Evolutionary conservation across 2,113 vertebrate species (phyloP), one percentile per base, ranked within the genome.

Genomic region (Amia ocellicauda): DNA sequence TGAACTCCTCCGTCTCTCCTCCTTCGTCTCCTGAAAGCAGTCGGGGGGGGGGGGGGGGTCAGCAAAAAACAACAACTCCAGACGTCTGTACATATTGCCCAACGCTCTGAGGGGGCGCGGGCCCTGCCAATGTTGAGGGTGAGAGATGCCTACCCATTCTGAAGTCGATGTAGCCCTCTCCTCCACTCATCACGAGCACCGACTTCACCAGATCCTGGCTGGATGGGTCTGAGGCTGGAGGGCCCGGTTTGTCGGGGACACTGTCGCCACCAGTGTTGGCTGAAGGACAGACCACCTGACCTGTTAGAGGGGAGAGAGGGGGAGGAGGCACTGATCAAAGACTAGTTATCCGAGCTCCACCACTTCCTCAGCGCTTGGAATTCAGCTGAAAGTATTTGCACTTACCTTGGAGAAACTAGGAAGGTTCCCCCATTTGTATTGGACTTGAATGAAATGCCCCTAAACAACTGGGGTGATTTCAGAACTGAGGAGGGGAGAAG

Each of bases 121-220:
- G n/a, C n/a, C n/a, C n/a, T n/a, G n/a, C 14, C 28, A 7, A 43
- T 36, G 19, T 17, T 24, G 2, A 20, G 4, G 0, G 36, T 7
- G 4, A 31, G 1, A 16, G 36, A 1, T 10, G 66, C 95, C 86
- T 85, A 99, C 97, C 97, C 94, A 98, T 99, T 40, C 97, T 91
- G 80, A 99, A 99, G 87, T 99, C 97, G 14, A 99, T 98, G 84
- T 99, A 99, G n/a, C 97, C 97, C 74, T 99, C 97, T 58, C 97
- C 97, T 74, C 97, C 97, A 0, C 97, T 99, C 90, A 99, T 93
- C 74, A 99, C 93, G 81, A 99, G 78, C 88, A 96, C 80, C 0
- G 93, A 93, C 78, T 89, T 94, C 70, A 77, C 76, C 62, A 87
- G 79, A 8, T 80, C 80, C 72, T 90, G 92, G 79, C 60, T 68